A percentile compares a stretch with the other conserved stretches of the same genome.
phyloP scores from a whole-genome alignment of 2,797 vertebrate genomes.

The Poeciliopsis turneri region DNA sequence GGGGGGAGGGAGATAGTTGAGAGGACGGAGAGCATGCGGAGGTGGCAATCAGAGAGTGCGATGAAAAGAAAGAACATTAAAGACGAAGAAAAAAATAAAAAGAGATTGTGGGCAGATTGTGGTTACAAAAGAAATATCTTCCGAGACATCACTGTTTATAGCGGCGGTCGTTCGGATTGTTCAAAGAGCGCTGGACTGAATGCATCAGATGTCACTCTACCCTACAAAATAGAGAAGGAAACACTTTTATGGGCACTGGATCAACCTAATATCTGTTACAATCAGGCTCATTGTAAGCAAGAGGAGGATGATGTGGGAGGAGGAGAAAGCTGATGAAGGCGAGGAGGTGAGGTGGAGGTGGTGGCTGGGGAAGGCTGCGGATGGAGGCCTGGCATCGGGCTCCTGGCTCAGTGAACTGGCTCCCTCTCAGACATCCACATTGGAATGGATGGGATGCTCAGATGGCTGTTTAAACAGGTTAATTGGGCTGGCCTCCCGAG shows the following conservation, averaged over 20 bases:
- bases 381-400: conserved; percentile 49
- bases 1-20: conserved; percentile 30
- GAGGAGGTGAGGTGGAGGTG: conserved; percentile 27
- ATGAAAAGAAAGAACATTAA: conserved; percentile 48
- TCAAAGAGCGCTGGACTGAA: conserved; percentile 31
- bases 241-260: conserved; percentile 9
- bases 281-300: conserved; percentile 43
- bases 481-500: conserved; percentile 78
- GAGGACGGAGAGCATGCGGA: conserved; percentile 29
- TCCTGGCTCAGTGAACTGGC: conserved; percentile 67
- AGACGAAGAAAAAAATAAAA: conserved; percentile 22
- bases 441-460: conserved; percentile 76
- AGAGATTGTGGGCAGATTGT: conserved; percentile 38
- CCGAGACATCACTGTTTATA: conserved; percentile 38
- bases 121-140: conserved; percentile 37
- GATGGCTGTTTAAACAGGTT: conserved; percentile 82
- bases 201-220: conserved; percentile 41
- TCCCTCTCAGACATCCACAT: conserved; percentile 57
- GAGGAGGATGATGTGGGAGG: conserved; percentile 14
- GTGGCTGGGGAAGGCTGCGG: conserved; percentile 31
- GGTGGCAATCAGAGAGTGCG: conserved; percentile 51
- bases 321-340: conserved; percentile 16
- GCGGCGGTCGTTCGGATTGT: conserved; percentile 38
- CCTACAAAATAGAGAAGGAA: conserved; percentile 30
- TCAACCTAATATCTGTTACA: conserved; percentile 29